These are phyloP conservation scores for Premnoplex brunnescens DNA, from an alignment of 2,797 vertebrate species.

Conservation along the genomic window DNA sequence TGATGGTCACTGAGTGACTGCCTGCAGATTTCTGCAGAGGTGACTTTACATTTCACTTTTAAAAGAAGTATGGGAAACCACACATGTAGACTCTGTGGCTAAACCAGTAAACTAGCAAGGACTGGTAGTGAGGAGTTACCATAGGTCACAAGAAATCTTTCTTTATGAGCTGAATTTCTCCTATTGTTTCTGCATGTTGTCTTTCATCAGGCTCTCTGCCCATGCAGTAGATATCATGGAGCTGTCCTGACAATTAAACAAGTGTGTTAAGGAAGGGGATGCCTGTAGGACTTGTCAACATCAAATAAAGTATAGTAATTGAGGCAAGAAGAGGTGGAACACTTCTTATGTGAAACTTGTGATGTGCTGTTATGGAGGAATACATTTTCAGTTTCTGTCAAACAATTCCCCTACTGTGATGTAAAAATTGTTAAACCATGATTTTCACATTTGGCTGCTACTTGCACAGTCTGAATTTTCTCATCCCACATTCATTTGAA, in stretches of 20 bases:
- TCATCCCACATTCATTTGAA: not conserved
- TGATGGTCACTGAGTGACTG: not conserved
- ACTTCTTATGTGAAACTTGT: not conserved
- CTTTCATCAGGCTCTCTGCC: not conserved
- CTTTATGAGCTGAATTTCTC: not conserved
- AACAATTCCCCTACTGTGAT: not conserved
- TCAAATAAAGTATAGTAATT: not conserved
- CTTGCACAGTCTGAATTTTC: not conserved
- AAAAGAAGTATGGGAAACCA: not conserved
- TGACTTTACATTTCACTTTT: not conserved
- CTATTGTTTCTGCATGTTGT: not conserved
- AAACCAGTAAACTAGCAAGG: not conserved
- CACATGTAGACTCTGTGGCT: not conserved
- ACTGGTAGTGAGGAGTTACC: not conserved
- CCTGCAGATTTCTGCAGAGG: not conserved
- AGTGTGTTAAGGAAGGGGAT: not conserved
- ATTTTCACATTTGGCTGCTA: not conserved
- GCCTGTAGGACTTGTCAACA: not conserved
- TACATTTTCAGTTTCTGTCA: not conserved
- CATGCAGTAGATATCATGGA: not conserved
- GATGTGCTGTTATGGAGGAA: not conserved
- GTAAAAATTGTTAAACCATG: not conserved
- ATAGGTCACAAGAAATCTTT: not conserved
- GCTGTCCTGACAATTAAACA: not conserved
- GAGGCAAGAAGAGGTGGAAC: not conserved